Evolutionary conservation across 2,797 vertebrate genomes (phyloP).

Genomic region (Chromobotia macracanthus): DNA sequence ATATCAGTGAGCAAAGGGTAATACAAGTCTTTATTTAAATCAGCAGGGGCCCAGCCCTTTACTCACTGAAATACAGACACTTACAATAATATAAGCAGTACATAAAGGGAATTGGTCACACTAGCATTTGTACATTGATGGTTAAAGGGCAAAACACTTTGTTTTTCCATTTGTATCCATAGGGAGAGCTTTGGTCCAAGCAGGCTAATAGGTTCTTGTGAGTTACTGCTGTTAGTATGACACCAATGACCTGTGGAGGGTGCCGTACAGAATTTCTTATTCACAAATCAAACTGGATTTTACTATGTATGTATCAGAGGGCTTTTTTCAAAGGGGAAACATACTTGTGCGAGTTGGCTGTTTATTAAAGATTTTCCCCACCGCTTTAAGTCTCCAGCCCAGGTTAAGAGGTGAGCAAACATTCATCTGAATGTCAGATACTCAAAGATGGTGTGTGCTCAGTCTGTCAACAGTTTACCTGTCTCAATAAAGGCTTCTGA

Average conservation of each 20-base stretch:
- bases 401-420: conserved; percentile 54
- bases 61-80: background rate
- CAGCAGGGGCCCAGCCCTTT: background rate
- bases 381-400: conserved; percentile 19
- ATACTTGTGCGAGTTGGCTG: background rate
- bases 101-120: conserved; percentile 4
- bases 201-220: conserved; percentile 15
- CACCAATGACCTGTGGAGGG: conserved; percentile 3
- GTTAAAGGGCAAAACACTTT: background rate
- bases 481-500: conserved; percentile 47
- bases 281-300: background rate
- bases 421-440: conserved; percentile 37
- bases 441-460: conserved; percentile 4
- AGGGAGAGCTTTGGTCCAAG: conserved; percentile 9
- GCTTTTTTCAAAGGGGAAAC: background rate
- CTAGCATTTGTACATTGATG: background rate
- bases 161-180: background rate
- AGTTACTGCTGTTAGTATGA: conserved; percentile 1
- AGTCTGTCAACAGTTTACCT: conserved; percentile 51
- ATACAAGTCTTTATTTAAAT: background rate
- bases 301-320: no score
- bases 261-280: background rate
- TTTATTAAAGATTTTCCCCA: background rate
- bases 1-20: background rate
- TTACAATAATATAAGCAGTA: background rate